Conservation (phyloP, 2,888 invertebrate species). For the Mantis religiosa region DNA sequence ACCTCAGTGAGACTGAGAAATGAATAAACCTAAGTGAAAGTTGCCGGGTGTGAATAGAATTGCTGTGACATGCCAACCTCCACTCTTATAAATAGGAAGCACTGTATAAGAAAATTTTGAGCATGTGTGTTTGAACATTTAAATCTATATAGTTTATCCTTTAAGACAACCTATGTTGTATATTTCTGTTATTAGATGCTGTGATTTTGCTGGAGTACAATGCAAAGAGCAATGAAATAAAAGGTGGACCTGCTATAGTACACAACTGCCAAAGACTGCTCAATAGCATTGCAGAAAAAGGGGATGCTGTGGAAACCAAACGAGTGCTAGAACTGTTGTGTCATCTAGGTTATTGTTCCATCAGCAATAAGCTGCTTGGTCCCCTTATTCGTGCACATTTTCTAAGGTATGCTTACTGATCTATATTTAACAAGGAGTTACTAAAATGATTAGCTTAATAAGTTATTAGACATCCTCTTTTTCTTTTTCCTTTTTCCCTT, state of each 20-base stretch:
- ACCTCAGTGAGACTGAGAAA: no score
- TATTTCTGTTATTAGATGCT: slow-evolving; percentile 35
- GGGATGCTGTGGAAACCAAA: slow-evolving; percentile 44
- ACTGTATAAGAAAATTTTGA: no score
- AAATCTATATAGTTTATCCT: not conserved
- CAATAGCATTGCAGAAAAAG: slow-evolving; percentile 49
- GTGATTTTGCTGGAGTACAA: not conserved
- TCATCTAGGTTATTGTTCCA: slow-evolving; percentile 52
- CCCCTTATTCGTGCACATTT: slow-evolving; percentile 59
- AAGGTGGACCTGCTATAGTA: slow-evolving; percentile 39
- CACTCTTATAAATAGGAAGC: no score
- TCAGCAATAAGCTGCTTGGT: slow-evolving; percentile 56
- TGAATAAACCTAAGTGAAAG: no score
- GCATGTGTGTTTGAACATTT: not conserved
- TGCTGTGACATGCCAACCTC: no score
- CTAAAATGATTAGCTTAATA: no score
- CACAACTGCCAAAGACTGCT: slow-evolving; percentile 61
- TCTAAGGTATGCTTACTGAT: slow-evolving; percentile 43
- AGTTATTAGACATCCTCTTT: no score
- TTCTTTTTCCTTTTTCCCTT: no score
- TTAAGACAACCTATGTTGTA: slow-evolving; percentile 45
- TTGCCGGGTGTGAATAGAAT: no score
- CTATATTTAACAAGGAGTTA: not conserved
- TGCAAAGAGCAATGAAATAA: slow-evolving; percentile 42
- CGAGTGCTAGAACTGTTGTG: slow-evolving; percentile 52